Percentiles rank a stretch among this genome's conserved stretches.
Evolutionary conservation across 2,888 invertebrate genomes (phyloP).

Genomic region (Pterobdella sp.): DNA sequence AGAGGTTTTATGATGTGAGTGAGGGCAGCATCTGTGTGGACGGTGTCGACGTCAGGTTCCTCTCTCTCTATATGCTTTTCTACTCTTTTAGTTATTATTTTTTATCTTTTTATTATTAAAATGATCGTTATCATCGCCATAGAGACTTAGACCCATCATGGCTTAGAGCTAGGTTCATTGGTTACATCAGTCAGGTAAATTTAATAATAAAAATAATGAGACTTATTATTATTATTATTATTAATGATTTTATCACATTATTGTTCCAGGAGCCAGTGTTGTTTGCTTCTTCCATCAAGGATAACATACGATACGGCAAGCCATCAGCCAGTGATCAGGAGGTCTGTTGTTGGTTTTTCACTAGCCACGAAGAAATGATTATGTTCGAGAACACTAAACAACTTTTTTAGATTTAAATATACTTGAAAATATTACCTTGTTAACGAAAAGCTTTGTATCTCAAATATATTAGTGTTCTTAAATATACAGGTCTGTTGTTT

Average conservation of each 20-base stretch:
- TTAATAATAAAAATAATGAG: conserved; percentile 11
- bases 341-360: conserved; percentile 43
- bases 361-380: neutral
- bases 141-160: conserved; percentile 68
- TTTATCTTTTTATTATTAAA: too few relatives aligned
- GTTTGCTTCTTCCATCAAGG: conserved; percentile 79
- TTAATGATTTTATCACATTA: conserved; percentile 16
- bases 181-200: conserved; percentile 70
- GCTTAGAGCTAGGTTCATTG: conserved; percentile 74
- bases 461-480: too few relatives aligned
- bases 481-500: too few relatives aligned
- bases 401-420: neutral
- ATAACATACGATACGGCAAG: conserved; percentile 84
- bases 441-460: too few relatives aligned
- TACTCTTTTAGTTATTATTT: too few relatives aligned
- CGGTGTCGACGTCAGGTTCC: conserved; percentile 65
- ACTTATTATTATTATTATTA: too few relatives aligned
- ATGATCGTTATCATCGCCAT: too few relatives aligned
- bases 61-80: too few relatives aligned
- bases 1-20: conserved; percentile 78
- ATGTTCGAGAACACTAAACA: neutral
- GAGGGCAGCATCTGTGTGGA: conserved; percentile 68
- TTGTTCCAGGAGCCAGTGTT: conserved; percentile 72
- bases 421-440: too few relatives aligned
- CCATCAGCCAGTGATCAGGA: conserved; percentile 56